Percentiles rank a stretch among this genome's conserved stretches.
phyloP scores from a whole-genome alignment of 2,888 invertebrate species.

The Mesoligia furuncula region DNA sequence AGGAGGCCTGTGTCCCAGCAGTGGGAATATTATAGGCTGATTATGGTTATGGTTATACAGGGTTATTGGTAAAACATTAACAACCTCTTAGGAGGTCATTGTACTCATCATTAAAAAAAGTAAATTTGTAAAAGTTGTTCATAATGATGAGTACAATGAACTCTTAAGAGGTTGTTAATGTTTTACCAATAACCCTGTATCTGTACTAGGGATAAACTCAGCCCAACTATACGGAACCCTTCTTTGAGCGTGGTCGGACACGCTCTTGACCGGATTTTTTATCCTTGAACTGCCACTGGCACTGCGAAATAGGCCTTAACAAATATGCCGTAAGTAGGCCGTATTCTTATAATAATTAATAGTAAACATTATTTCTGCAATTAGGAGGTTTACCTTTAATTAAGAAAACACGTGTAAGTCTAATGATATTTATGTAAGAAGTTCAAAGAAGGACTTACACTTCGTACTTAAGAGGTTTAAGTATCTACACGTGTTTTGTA shows the following conservation, averaged over 20 bases:
- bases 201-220: not conserved
- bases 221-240: not conserved
- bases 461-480: not conserved
- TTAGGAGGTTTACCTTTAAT: not conserved
- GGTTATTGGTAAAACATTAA: no score
- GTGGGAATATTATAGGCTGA: no score
- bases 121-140: no score
- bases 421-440: slow-evolving; percentile 1
- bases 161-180: no score
- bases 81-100: no score
- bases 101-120: no score
- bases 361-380: not conserved
- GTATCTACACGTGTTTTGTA: not conserved
- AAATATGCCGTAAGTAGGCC: not conserved
- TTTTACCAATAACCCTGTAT: no score
- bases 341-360: not conserved
- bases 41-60: no score
- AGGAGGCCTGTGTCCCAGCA: no score
- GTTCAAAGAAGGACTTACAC: not conserved
- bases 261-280: not conserved
- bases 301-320: not conserved
- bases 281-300: not conserved
- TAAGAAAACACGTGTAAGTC: slow-evolving; percentile 1
- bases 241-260: not conserved
- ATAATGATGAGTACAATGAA: no score